Evolutionary conservation across 2,797 vertebrate genomes (phyloP).

Genomic region (Chromis chromis): DNA sequence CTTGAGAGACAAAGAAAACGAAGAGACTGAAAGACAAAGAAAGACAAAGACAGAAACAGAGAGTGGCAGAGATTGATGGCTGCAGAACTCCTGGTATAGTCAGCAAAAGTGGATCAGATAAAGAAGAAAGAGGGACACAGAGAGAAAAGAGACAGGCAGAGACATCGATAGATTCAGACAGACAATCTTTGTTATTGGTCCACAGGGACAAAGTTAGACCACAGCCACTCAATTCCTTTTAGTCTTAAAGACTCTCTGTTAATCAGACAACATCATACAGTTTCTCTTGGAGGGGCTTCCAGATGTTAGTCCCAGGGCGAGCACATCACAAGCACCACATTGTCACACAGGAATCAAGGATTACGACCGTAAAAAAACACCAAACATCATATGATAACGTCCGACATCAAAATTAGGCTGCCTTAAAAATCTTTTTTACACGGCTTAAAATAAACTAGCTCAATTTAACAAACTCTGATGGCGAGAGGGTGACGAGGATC

Average conservation of each 20-base stretch:
- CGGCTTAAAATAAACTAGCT: constrained; percentile 14
- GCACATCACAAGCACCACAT: constrained; percentile 39
- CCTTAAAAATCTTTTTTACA: neutral
- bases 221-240: constrained; percentile 43
- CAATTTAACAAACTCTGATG: constrained; percentile 1
- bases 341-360: constrained; percentile 32
- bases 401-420: neutral
- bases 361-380: constrained; percentile 15
- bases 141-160: constrained; percentile 28
- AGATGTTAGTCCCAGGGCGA: constrained; percentile 3
- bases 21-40: constrained; percentile 33
- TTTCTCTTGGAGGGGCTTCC: constrained; percentile 32
- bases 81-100: constrained; percentile 49
- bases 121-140: constrained; percentile 38
- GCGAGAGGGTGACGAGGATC: neutral
- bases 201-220: constrained; percentile 53
- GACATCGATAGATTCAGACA: constrained; percentile 49
- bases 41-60: constrained; percentile 40
- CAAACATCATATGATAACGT: constrained; percentile 28
- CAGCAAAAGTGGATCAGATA: constrained; percentile 64
- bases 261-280: constrained; percentile 32
- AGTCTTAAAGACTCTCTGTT: constrained; percentile 50
- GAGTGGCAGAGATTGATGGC: constrained; percentile 62
- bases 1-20: constrained; percentile 45
- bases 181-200: constrained; percentile 51